Conservation (phyloP, 1,140 invertebrate species). For the Drosophila asahinai region DNA sequence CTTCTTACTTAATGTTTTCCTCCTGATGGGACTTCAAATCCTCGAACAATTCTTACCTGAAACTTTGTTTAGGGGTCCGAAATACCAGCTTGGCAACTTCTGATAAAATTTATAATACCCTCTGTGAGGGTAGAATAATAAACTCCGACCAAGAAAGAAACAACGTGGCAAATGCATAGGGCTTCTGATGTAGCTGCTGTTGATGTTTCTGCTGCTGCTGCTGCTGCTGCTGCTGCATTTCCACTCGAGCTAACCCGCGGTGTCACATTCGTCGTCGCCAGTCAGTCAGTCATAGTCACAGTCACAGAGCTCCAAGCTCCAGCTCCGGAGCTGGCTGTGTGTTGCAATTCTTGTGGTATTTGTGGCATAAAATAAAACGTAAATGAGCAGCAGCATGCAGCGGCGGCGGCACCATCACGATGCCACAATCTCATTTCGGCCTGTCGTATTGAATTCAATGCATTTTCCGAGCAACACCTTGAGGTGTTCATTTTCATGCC, state of each 20-base stretch:
- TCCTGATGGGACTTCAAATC: background rate
- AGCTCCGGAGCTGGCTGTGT: constrained; percentile 24
- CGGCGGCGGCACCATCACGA: constrained; percentile 35
- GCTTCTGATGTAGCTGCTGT: constrained; percentile 59
- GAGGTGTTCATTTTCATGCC: constrained; percentile 83
- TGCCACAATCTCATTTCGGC: constrained; percentile 59
- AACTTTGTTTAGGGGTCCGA: background rate
- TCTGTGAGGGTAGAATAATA: constrained; percentile 6
- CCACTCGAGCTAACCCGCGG: constrained; percentile 71
- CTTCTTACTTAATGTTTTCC: too few species aligned
- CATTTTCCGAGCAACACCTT: constrained; percentile 66
- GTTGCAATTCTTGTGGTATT: constrained; percentile 80
- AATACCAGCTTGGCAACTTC: background rate
- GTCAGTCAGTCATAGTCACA: constrained; percentile 54
- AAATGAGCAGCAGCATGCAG: constrained; percentile 62
- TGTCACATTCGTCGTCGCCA: constrained; percentile 53
- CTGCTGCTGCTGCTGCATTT: constrained; percentile 58
- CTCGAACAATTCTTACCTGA: background rate
- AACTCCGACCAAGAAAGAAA: constrained; percentile 47
- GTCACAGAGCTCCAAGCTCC: constrained; percentile 36
- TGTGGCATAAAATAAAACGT: constrained; percentile 80
- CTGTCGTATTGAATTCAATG: constrained; percentile 75
- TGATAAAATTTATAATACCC: background rate
- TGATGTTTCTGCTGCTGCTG: constrained; percentile 32
- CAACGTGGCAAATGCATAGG: constrained; percentile 52